Conservation (phyloP, 2,797 vertebrate species). For the Eremophila alpestris region DNA sequence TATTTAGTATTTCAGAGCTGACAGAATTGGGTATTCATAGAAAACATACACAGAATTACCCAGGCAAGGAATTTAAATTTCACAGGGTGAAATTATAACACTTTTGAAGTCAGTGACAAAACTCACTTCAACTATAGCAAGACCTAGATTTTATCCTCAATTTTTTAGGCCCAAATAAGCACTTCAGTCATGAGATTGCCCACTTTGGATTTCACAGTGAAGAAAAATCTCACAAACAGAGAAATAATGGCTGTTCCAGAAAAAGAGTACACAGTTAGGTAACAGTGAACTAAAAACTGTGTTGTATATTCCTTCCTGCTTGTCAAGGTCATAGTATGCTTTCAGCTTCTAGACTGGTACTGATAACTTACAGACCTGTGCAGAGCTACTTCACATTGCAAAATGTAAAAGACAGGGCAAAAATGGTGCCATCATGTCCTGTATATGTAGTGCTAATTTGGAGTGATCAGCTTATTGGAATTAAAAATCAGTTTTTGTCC, state of each 20-base stretch:
- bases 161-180: conserved; percentile 3
- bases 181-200: not conserved
- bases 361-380: not conserved
- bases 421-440: not conserved
- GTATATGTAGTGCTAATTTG: not conserved
- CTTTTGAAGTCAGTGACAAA: conserved; percentile 50
- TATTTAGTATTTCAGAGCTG: conserved; percentile 15
- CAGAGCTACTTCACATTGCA: not conserved
- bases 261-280: not conserved
- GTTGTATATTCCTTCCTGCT: not conserved
- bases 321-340: not conserved
- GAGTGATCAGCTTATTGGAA: not conserved
- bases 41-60: conserved; percentile 11
- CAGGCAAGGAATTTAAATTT: conserved; percentile 31
- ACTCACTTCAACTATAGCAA: not conserved
- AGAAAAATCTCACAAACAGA: not conserved
- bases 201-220: not conserved
- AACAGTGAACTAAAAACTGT: not conserved
- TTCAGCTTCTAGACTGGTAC: not conserved
- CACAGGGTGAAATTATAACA: conserved; percentile 42
- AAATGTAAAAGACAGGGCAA: not conserved
- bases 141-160: conserved; percentile 44
- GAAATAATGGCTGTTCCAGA: not conserved
- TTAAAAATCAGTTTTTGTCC: not conserved
- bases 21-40: conserved; percentile 56